A percentile compares a stretch with the other conserved stretches of the same genome.
Evolutionary conservation across 2,888 invertebrate species (phyloP).

Genomic region (Psylliodes chrysocephalus): DNA sequence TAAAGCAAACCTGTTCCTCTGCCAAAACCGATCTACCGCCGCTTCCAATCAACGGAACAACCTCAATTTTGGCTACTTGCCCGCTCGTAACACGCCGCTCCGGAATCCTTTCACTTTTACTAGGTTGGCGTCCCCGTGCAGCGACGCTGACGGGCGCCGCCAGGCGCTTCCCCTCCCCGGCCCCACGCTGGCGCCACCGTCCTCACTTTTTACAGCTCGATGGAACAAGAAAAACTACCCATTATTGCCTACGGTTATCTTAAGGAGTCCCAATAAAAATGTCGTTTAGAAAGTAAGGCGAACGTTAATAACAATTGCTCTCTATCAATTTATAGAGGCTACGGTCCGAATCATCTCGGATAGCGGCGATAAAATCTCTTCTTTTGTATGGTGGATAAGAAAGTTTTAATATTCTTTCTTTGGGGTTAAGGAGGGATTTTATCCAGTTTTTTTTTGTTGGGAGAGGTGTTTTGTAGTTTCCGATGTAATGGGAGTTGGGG

Average conservation of each 20-base stretch:
- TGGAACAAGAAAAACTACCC: conserved; percentile 63
- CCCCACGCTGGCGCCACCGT: conserved; percentile 59
- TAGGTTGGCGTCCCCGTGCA: conserved; percentile 47
- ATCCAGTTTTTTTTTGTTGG: conserved; percentile 1
- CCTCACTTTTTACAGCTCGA: conserved; percentile 63
- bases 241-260: conserved; percentile 66
- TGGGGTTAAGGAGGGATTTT: conserved; percentile 13
- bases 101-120: conserved; percentile 47
- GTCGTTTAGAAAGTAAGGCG: conserved; percentile 63
- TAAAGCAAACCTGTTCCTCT: neutral
- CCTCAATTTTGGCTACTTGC: conserved; percentile 18
- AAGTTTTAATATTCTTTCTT: conserved; percentile 50
- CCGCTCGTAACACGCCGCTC: conserved; percentile 21
- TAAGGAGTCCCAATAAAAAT: conserved; percentile 65
- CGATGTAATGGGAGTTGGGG: neutral
- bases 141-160: conserved; percentile 53
- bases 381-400: conserved; percentile 50
- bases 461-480: conserved; percentile 25
- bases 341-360: conserved; percentile 58
- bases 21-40: neutral
- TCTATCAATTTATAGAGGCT: conserved; percentile 61
- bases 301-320: conserved; percentile 63
- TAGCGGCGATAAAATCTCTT: conserved; percentile 55
- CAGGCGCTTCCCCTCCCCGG: conserved; percentile 47
- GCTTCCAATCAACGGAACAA: conserved; percentile 8